phyloP scores from a whole-genome alignment of 2,113 vertebrate genomes.

The Numenius arquata region DNA sequence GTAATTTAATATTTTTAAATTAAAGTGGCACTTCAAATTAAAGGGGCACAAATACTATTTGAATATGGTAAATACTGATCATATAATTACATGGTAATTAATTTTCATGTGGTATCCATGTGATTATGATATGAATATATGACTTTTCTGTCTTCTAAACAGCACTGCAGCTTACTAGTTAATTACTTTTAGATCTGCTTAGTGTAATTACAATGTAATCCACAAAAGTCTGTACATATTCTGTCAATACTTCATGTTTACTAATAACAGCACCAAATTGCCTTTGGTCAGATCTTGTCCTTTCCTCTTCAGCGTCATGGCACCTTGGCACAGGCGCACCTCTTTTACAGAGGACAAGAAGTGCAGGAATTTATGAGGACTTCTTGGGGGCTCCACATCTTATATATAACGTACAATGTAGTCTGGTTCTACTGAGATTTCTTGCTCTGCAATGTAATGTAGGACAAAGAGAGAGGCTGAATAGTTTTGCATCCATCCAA shows the following conservation, averaged over 20 bases:
- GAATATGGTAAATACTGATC: constrained; percentile 8
- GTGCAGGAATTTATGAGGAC: not conserved
- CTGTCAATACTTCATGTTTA: not conserved
- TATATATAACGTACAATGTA: not conserved
- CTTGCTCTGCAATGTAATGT: not conserved
- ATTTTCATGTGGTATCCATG: not conserved
- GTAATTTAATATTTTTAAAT: constrained; percentile 51
- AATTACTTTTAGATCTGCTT: constrained; percentile 54
- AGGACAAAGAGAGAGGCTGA: not conserved
- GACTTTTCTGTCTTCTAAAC: constrained; percentile 17
- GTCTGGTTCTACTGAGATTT: not conserved
- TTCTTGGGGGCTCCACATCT: not conserved
- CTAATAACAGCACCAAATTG: not conserved
- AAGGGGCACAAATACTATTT: constrained; percentile 7
- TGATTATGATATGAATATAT: constrained; percentile 26
- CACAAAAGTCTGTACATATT: not conserved
- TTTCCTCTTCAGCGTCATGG: not conserved
- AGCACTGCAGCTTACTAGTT: constrained; percentile 15
- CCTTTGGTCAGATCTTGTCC: not conserved
- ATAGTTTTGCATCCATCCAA: not conserved
- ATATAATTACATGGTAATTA: constrained; percentile 41
- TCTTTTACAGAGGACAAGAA: not conserved
- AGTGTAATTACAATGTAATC: constrained; percentile 43
- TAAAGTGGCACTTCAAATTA: constrained; percentile 37
- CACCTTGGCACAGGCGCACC: not conserved